Percentiles rank a stretch among this genome's conserved stretches.
Evolutionary conservation across 2,113 vertebrate genomes (phyloP).

Genomic region (Triplophysa siluroides): DNA sequence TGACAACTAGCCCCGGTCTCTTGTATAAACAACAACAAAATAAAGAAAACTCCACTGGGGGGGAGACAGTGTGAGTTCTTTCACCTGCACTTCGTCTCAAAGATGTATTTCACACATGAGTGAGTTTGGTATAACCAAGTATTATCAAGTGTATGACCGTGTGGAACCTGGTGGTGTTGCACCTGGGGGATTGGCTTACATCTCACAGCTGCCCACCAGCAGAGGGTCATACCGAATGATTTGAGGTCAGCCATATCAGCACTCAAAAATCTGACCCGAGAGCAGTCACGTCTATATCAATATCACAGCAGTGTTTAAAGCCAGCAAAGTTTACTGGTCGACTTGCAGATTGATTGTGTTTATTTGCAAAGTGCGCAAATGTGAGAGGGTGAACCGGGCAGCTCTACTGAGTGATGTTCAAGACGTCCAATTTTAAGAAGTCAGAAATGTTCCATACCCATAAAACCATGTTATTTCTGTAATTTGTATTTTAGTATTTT

Average conservation of each 20-base stretch:
- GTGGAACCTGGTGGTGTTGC: constrained; percentile 40
- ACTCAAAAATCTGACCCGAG: constrained; percentile 47
- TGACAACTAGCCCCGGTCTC: background rate
- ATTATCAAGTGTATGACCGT: constrained; percentile 4
- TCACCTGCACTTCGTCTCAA: constrained; percentile 33
- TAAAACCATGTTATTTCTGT: background rate
- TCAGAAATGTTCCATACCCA: background rate
- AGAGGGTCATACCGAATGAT: constrained; percentile 55
- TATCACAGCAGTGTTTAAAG: constrained; percentile 35
- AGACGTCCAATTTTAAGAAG: background rate
- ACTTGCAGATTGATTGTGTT: constrained; percentile 54
- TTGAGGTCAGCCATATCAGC: constrained; percentile 52
- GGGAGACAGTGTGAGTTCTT: background rate
- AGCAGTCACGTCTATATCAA: constrained; percentile 42
- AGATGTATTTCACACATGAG: constrained; percentile 14
- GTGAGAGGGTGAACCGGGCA: constrained; percentile 32
- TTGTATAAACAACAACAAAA: background rate
- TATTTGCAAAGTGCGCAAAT: constrained; percentile 53
- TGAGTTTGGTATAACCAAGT: constrained; percentile 37
- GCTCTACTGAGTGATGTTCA: background rate
- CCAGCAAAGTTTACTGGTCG: constrained; percentile 8
- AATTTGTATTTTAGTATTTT: background rate
- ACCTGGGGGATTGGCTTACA: constrained; percentile 56
- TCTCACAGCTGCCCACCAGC: constrained; percentile 56
- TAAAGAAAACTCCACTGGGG: background rate